These are phyloP conservation scores for Dunckerocampus dactyliophorus DNA, from an alignment of 2,113 vertebrate genomes.

Conservation along the genomic window DNA sequence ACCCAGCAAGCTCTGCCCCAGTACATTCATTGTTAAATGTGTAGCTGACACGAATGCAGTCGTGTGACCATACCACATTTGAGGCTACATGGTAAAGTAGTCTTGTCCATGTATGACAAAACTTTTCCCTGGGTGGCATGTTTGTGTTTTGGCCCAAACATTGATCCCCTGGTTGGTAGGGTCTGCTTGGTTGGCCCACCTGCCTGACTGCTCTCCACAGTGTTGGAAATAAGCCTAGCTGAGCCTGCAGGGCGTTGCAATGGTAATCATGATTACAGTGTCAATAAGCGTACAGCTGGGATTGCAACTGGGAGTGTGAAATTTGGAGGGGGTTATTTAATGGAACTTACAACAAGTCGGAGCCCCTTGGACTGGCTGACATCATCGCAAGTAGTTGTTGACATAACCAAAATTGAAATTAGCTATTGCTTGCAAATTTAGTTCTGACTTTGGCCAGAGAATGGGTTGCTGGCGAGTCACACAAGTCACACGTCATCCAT, in stretches of 20 bases:
- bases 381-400: too few species aligned
- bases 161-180: neutral
- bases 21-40: neutral
- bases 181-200: constrained; percentile 18
- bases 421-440: too few species aligned
- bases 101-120: neutral
- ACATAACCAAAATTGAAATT: too few species aligned
- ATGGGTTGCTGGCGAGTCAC: too few species aligned
- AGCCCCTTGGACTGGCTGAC: too few species aligned
- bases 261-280: constrained; percentile 12
- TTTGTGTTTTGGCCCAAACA: constrained; percentile 22
- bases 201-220: constrained; percentile 29
- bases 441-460: too few species aligned
- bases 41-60: neutral
- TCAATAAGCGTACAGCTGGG: neutral
- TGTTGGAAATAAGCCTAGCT: constrained; percentile 6
- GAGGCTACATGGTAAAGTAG: neutral
- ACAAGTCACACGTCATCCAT: too few species aligned
- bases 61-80: neutral
- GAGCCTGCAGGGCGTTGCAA: neutral
- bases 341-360: neutral
- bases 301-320: constrained; percentile 3
- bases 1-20: too few species aligned
- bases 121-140: neutral
- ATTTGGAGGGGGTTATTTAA: neutral